Evolutionary conservation across 2,888 invertebrate genomes (phyloP), one percentile per base, ranked within the genome.

Genomic region (Eupithecia pulchellata): DNA sequence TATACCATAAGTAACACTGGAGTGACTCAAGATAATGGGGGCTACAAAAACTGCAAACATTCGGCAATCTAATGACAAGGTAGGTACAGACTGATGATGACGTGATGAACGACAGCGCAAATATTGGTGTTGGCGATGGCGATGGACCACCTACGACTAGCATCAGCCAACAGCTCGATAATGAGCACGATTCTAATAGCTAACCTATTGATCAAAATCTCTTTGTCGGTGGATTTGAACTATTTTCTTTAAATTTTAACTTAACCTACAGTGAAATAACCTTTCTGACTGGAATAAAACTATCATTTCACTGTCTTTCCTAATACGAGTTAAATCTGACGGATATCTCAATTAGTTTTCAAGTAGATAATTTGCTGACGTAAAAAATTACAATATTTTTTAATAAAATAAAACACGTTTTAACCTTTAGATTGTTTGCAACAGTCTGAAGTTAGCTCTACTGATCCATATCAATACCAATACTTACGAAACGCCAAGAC

Each of bases 11-110:
- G 64, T 64, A 3, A 30, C 20, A 36, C 25, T 3, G 4, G 34
- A 61, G 25, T 61, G 61, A 9, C 34, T 11, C 0, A 20, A 20
- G 34, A 20, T 34, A 20, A 13, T 61, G 30, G 32, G 29, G 32
- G n/a, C 32, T 29, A 34, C 66, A 73, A 69, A 67, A 73, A 69
- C 69, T 30, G 52, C 69, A 66, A 64, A 72, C 58, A 82, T 84
- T 87, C 89, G 90, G 90, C 79, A 65, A 76, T 70, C 73, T 88
- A 87, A 90, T 90, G 81, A 90, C 83, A 90, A 83, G 86, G 88
- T 80, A n/a, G n/a, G n/a, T n/a, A n/a, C n/a, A n/a, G n/a, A 74
- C 4, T 81, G 74, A 76, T 77, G 78, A 80, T 81, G 83, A 82
- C 80, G 82, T 78, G 81, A 78, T 80, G 81, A 83, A 84, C 82